Evolutionary conservation across 2,113 vertebrate genomes (phyloP).

Genomic region (Pangasianodon gigas): DNA sequence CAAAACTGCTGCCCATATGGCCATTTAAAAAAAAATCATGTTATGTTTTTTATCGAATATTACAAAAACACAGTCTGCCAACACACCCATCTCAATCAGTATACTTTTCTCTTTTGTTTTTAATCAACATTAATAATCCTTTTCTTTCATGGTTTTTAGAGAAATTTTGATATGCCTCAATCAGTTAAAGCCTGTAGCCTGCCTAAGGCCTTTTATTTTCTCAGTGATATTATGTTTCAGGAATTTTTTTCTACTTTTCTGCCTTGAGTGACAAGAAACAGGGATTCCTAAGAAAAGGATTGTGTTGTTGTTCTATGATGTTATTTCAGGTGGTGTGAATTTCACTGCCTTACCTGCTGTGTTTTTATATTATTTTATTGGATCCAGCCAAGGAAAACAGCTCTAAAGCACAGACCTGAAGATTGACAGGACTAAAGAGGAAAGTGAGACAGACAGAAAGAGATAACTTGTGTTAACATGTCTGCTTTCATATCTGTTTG

Average conservation of each 20-base stretch:
- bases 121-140: background rate
- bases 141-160: background rate
- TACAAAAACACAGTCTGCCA: background rate
- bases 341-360: conserved; percentile 1
- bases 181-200: background rate
- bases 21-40: background rate
- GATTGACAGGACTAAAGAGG: background rate
- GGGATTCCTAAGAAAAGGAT: conserved; percentile 10
- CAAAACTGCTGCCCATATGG: background rate
- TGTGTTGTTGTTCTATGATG: conserved; percentile 11
- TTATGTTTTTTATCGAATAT: background rate
- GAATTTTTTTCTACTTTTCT: background rate
- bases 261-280: background rate
- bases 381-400: conserved; percentile 11
- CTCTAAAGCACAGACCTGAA: background rate
- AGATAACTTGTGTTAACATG: background rate
- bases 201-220: background rate
- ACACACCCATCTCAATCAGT: background rate
- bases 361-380: conserved; percentile 12
- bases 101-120: background rate
- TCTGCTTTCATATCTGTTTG: conserved; percentile 5
- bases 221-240: background rate
- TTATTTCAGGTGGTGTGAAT: conserved; percentile 39
- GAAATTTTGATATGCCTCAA: background rate
- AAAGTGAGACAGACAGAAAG: background rate